These are phyloP conservation scores for Microctenopoma steveboyesi DNA, from an alignment of 2,797 vertebrate genomes.

Conservation along the genomic window DNA sequence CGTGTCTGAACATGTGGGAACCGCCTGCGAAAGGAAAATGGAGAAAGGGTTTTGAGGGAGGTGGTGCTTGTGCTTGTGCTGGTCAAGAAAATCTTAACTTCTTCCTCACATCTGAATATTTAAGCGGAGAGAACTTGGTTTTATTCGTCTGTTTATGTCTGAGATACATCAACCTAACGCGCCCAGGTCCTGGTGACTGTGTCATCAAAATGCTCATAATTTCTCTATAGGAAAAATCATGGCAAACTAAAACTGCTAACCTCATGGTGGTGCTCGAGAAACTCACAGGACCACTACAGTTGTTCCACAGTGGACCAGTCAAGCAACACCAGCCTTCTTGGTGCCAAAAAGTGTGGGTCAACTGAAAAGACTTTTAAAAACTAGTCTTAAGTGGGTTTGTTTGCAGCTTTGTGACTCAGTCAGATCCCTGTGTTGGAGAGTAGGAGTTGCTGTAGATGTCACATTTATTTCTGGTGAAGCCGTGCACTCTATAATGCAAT, in stretches of 20 bases:
- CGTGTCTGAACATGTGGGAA: slow-evolving; percentile 75
- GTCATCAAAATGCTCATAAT: too few species aligned
- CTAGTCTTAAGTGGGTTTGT: slow-evolving; percentile 14
- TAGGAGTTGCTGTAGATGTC: slow-evolving; percentile 56
- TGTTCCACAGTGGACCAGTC: not conserved
- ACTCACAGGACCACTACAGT: not conserved
- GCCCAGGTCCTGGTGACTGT: too few species aligned
- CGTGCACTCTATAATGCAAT: slow-evolving; percentile 46
- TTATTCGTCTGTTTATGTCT: not conserved
- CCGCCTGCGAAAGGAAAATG: slow-evolving; percentile 49
- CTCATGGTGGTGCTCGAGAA: not conserved
- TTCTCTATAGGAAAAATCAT: not conserved
- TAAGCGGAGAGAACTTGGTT: slow-evolving; percentile 2
- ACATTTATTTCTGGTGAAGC: slow-evolving; percentile 62
- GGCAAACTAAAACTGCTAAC: not conserved
- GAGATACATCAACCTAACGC: too few species aligned
- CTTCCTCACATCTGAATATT: slow-evolving; percentile 31
- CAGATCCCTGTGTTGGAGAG: slow-evolving; percentile 47
- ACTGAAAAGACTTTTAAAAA: not conserved
- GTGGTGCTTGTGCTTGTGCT: slow-evolving; percentile 17
- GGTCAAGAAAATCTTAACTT: slow-evolving; percentile 56
- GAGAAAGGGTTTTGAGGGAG: slow-evolving; percentile 47
- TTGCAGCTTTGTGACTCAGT: slow-evolving; percentile 43
- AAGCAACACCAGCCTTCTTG: too few species aligned
- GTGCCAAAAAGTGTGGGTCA: not conserved